A percentile compares a stretch with the other conserved stretches of the same genome.
phyloP scores from a whole-genome alignment of 1,140 invertebrate genomes.

The Halyomorpha halys region DNA sequence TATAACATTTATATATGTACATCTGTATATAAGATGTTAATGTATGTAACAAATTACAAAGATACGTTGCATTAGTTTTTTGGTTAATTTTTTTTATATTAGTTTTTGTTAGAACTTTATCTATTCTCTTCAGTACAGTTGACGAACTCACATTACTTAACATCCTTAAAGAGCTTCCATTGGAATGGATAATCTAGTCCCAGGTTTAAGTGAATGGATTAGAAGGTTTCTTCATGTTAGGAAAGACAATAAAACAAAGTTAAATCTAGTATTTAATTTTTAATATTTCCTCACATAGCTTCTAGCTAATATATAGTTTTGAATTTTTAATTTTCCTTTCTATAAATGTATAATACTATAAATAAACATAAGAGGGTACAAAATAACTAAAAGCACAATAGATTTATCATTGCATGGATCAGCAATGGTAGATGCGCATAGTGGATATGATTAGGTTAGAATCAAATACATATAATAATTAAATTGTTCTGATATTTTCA shows the following conservation, averaged over 20 bases:
- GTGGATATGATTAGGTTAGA: constrained; percentile 1
- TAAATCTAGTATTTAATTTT: constrained; percentile 14
- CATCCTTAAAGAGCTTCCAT: constrained; percentile 9
- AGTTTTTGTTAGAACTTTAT: background rate
- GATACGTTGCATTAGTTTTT: background rate
- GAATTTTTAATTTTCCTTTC: constrained; percentile 1
- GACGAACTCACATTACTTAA: background rate
- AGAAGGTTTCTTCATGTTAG: constrained; percentile 13
- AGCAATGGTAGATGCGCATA: constrained; percentile 5
- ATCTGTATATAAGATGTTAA: constrained; percentile 3
- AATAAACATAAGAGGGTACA: constrained; percentile 1
- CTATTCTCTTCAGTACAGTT: background rate
- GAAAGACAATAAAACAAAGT: constrained; percentile 15
- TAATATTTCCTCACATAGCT: constrained; percentile 10
- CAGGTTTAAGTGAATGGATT: constrained; percentile 7
- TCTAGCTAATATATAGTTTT: constrained; percentile 2
- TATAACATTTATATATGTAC: constrained; percentile 1
- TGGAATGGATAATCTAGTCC: constrained; percentile 8
- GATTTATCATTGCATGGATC: constrained; percentile 8
- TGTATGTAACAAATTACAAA: background rate
- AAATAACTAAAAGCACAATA: constrained; percentile 8
- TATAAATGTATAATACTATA: constrained; percentile 3
- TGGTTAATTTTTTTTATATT: background rate
- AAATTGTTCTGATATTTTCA: constrained; percentile 2
- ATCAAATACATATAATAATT: background rate